Percentiles rank a stretch among this genome's conserved stretches.
These are phyloP conservation scores for Catagonus wagneri DNA, from an alignment of 2,113 vertebrate species.

Conservation along the genomic window DNA sequence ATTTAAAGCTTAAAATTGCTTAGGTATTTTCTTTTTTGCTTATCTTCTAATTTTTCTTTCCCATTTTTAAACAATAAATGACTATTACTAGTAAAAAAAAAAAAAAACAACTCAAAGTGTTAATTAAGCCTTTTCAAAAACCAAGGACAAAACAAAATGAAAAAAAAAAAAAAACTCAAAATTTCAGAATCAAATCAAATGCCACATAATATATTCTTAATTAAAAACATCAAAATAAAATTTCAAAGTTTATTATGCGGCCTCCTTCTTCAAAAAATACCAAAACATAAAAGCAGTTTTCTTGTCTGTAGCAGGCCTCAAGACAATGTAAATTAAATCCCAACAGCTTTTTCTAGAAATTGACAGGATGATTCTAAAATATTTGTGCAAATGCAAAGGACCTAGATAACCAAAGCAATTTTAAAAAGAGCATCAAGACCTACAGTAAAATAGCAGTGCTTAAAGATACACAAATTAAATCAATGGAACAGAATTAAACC, in stretches of 20 bases:
- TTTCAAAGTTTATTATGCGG: not conserved
- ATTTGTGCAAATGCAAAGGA: not conserved
- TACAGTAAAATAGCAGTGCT: not conserved
- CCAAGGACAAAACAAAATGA: not conserved
- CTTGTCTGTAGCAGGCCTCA: not conserved
- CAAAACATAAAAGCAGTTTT: not conserved
- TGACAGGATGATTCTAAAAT: not conserved
- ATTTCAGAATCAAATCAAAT: not conserved
- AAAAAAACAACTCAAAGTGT: no score
- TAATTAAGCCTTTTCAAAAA: not conserved
- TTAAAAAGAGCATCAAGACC: not conserved
- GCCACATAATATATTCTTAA: not conserved
- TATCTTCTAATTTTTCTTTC: not conserved
- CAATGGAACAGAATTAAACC: not conserved
- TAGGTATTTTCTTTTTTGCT: not conserved
- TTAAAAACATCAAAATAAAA: constrained; percentile 35
- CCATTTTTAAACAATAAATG: not conserved
- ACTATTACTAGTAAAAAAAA: not conserved
- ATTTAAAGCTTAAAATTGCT: not conserved
- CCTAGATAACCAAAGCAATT: not conserved
- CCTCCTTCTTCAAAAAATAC: not conserved
- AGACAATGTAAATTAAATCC: not conserved
- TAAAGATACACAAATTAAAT: not conserved
- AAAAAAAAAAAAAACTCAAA: not conserved
- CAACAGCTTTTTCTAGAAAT: not conserved